These are phyloP conservation scores for Dorcus parallelipipedus DNA, from an alignment of 2,888 invertebrate genomes.

Conservation along the genomic window DNA sequence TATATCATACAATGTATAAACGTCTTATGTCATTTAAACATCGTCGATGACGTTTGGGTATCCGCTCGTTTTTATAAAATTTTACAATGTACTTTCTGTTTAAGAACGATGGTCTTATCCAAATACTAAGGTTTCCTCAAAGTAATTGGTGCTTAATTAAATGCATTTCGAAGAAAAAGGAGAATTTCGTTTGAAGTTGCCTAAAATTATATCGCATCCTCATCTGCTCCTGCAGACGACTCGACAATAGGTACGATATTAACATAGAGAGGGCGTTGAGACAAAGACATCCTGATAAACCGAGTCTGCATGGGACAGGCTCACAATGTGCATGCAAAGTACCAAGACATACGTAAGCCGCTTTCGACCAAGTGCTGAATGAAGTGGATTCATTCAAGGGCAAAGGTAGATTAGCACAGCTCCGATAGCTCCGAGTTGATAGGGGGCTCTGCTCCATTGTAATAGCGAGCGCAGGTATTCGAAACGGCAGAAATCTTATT, in stretches of 20 bases:
- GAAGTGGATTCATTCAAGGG: conserved; percentile 34
- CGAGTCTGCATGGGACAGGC: conserved; percentile 45
- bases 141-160: neutral
- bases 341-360: conserved; percentile 22
- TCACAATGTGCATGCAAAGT: conserved; percentile 45
- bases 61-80: no score
- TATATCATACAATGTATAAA: no score
- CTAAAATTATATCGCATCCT: conserved; percentile 28
- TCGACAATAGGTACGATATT: conserved; percentile 44
- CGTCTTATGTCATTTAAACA: no score
- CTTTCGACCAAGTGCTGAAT: conserved; percentile 24
- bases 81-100: no score
- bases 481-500: neutral
- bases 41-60: no score
- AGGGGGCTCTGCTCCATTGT: conserved; percentile 5
- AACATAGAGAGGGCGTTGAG: conserved; percentile 45
- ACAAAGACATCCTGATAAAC: conserved; percentile 44
- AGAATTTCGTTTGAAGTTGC: conserved; percentile 15
- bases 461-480: neutral
- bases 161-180: conserved; percentile 8
- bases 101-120: no score
- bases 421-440: conserved; percentile 9
- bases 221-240: conserved; percentile 35
- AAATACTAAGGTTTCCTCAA: no score
- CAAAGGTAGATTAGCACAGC: conserved; percentile 32